Conservation (phyloP, 2,797 vertebrate species). For the Myotis vivesi region DNA sequence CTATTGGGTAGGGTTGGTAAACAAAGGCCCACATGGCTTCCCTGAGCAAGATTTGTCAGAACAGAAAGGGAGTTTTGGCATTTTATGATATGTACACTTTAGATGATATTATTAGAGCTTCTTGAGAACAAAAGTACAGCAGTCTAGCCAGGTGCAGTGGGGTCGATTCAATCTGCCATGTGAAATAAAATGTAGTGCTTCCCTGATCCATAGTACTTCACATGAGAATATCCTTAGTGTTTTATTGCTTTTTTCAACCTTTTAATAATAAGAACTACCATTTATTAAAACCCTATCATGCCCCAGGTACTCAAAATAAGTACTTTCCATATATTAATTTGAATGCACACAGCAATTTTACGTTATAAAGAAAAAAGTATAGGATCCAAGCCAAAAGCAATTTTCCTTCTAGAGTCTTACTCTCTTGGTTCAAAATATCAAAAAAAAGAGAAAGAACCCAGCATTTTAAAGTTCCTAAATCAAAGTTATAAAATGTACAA, state of each 20-base stretch:
- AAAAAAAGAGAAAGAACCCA: neutral
- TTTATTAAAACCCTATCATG: neutral
- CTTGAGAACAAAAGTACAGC: neutral
- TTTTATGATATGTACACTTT: neutral
- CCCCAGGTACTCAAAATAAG: neutral
- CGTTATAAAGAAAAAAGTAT: neutral
- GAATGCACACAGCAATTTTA: neutral
- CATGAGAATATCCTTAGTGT: neutral
- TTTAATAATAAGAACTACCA: neutral
- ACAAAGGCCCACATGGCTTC: neutral
- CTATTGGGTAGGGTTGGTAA: neutral
- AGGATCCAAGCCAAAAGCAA: neutral
- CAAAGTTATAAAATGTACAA: neutral
- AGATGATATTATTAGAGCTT: neutral
- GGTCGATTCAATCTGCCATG: neutral
- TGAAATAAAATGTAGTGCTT: neutral
- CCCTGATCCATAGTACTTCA: neutral
- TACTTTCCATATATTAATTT: neutral
- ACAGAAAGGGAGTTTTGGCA: neutral
- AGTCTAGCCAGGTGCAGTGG: neutral
- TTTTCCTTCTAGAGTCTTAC: neutral
- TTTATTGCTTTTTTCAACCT: neutral
- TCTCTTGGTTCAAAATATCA: neutral
- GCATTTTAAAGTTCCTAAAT: neutral
- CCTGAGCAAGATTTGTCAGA: neutral